phyloP scores from a whole-genome alignment of 2,888 invertebrate species.

The Stegana nigrithorax region DNA sequence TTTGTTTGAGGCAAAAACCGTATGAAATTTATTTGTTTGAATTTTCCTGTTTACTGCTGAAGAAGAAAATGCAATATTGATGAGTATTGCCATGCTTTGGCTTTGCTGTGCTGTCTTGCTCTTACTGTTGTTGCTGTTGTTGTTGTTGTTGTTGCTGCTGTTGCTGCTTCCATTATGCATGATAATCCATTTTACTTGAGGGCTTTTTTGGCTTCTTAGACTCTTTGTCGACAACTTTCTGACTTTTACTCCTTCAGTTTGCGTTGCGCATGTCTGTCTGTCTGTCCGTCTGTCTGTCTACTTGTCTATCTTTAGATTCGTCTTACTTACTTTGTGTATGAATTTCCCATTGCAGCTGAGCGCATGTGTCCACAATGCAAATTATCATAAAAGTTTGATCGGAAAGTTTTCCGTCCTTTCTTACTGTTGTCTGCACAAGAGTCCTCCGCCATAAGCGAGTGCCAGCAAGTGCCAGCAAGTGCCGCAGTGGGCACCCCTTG shows the following conservation, averaged over 20 bases:
- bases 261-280: no score
- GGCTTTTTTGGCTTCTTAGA: not conserved
- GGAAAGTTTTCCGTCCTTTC: not conserved
- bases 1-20: not conserved
- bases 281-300: not conserved
- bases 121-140: not conserved
- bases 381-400: slow-evolving; percentile 17
- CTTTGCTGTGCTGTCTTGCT: not conserved
- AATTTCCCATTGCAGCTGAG: slow-evolving; percentile 1
- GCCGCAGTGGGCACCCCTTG: not conserved
- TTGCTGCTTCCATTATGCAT: not conserved
- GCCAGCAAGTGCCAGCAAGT: not conserved
- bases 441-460: not conserved
- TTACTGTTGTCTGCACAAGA: not conserved
- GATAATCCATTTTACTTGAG: slow-evolving; percentile 9
- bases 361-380: slow-evolving; percentile 14
- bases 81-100: not conserved
- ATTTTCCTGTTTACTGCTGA: not conserved
- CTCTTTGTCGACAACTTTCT: not conserved
- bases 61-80: not conserved
- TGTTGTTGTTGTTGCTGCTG: not conserved
- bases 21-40: not conserved
- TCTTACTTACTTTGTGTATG: not conserved
- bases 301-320: no score
- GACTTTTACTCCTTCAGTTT: no score